A percentile compares a stretch with the other conserved stretches of the same genome.
Conservation (phyloP, 92 coral and sea anemone species). For the Phymanthus crucifer region DNA sequence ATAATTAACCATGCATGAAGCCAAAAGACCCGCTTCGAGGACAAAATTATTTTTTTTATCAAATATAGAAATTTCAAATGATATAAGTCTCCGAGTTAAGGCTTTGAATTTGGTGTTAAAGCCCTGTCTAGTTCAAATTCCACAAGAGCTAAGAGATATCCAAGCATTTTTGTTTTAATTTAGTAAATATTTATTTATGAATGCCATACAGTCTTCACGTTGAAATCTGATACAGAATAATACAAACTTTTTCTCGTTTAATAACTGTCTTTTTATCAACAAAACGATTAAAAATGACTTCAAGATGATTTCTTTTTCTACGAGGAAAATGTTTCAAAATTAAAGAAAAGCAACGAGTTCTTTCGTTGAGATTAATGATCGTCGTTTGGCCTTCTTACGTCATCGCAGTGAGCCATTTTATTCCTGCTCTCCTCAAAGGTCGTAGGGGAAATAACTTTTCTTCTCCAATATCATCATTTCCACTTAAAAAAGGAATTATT, state of each 20-base stretch:
- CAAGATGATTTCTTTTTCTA: neutral
- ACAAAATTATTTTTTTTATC: neutral
- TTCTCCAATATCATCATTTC: neutral
- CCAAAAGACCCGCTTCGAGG: neutral
- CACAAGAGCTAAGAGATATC: neutral
- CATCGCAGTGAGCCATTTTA: slow-evolving; percentile 28
- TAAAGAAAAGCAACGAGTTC: neutral
- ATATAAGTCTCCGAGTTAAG: neutral
- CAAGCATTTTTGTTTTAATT: neutral
- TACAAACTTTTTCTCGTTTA: neutral
- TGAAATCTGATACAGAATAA: neutral
- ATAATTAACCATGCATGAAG: slow-evolving; percentile 22
- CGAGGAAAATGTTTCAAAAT: slow-evolving; percentile 1
- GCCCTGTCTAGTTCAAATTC: neutral
- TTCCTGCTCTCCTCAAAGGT: slow-evolving; percentile 27
- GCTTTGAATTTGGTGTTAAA: neutral
- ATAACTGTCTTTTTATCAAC: neutral
- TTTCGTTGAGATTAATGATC: neutral
- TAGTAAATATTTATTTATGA: slow-evolving; percentile 1
- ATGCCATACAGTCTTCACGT: slow-evolving; percentile 11
- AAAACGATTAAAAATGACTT: neutral
- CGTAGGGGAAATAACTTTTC: neutral
- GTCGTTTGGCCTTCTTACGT: slow-evolving; percentile 22
- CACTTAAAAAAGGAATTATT: neutral
- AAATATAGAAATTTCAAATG: neutral